Base-by-base conservation (phyloP, 92 coral and sea anemone species). In the Phenganax stokvisi region DNA sequence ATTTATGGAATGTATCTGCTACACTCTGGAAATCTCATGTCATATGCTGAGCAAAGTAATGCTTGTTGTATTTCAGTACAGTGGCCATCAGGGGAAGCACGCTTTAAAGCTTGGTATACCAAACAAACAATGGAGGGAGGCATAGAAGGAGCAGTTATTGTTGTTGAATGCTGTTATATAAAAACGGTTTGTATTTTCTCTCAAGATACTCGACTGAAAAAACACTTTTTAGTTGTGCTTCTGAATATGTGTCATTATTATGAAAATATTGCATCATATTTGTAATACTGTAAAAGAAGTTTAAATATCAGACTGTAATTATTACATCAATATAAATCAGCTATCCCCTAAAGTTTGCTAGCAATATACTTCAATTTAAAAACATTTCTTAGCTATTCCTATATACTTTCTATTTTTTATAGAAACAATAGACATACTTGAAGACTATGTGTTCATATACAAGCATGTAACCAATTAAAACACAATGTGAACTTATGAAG, bases 141-240 rank as follows among this genome's bases (percentile, higher is more conserved):
- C 76, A 44, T 51, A 9, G 82, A 75, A 84, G 76, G 81, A 75
- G 76, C 75, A 12, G 86, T 54, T n/a, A 74, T 68, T 69, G 64
- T 84, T 77, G 75, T 77, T 37, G 84, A 84, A 80, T 84, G 87
- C 84, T 84, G 84, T 72, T 77, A 77, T 68, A 70, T 84, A 3
- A 84, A 30, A 77, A 84, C 69, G 83, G 81, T 66, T 66, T 66
- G 72, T 27, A 11, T 51, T 74, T 54, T 54, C 29, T 7, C 62
- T 74, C 30, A 54, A 57, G 16, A 54, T 57, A 28, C 51, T 74
- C 57, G 3, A 47, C 77, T 62, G 68, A 62, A 62, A 30, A 13
- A 25, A 15, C 8, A 6, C 67, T 61, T 10, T 61, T 69, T 61
- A 68, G 54, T 68, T 28, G 73, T 64, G 31, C 70, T 61, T 61